Evolutionary conservation across 2,888 invertebrate genomes (phyloP).

Genomic region (Chalcosyrphus nemorum): DNA sequence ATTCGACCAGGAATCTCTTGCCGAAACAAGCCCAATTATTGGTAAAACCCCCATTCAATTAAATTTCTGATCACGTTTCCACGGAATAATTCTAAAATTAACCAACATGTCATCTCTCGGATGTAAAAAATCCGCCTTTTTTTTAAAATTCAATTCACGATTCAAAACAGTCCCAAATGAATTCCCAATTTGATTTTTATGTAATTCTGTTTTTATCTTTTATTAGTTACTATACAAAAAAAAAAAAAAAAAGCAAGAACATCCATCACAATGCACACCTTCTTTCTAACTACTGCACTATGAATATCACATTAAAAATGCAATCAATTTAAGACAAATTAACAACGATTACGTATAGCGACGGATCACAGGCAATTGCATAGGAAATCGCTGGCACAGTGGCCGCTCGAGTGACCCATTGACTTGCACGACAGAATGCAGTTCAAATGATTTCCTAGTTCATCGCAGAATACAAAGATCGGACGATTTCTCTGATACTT

Average conservation of each 20-base stretch:
- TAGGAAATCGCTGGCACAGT: slow-evolving; percentile 75
- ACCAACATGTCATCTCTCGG: slow-evolving; percentile 34
- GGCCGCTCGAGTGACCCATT: slow-evolving; percentile 74
- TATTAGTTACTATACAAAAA: not conserved
- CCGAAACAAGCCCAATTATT: not conserved
- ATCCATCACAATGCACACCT: not conserved
- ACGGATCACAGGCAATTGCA: slow-evolving; percentile 74
- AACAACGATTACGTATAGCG: slow-evolving; percentile 30
- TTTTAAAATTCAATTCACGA: slow-evolving; percentile 14
- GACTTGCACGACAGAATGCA: slow-evolving; percentile 75
- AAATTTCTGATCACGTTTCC: slow-evolving; percentile 30
- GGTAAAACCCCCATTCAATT: not conserved
- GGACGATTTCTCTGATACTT: slow-evolving; percentile 74
- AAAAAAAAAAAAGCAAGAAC: not conserved
- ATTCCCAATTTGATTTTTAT: not conserved
- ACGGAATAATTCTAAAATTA: slow-evolving; percentile 30
- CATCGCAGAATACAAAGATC: slow-evolving; percentile 75
- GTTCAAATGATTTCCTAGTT: slow-evolving; percentile 76
- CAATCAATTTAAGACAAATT: slow-evolving; percentile 27
- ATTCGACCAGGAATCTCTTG: not conserved
- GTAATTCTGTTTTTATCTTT: slow-evolving; percentile 2
- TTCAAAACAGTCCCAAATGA: not conserved
- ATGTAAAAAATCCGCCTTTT: not conserved
- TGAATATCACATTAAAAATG: slow-evolving; percentile 38
- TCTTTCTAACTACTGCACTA: slow-evolving; percentile 26